Base-by-base conservation (phyloP, 2,797 vertebrate genomes). In the Hephaestus fuliginosus region DNA sequence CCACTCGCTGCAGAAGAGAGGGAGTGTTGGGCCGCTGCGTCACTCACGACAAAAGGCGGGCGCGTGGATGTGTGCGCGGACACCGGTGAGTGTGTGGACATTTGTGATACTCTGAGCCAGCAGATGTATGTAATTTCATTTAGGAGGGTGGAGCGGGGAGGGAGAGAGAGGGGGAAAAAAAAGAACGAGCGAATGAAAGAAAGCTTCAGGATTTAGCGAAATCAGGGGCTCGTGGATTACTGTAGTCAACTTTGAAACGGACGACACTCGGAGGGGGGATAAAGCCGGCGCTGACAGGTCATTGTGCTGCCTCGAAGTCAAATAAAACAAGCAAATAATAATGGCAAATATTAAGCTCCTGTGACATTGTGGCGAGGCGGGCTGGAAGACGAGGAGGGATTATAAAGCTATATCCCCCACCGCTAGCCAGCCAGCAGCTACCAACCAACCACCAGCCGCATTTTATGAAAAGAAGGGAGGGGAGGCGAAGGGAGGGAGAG, bases 81-180 rank as follows among this genome's bases (percentile, higher is more conserved):
- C 86, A 86, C 86, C 43, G 74, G 88, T 62, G 87, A 81, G 85
- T 70, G 90, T 89, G 92, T 92, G 91, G 87, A 91, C 88, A 89
- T 93, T 89, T 90, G 87, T 87, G 89, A 92, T 91, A 87, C 95
- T 96, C 95, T 96, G 96, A 96, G 96, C 96, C 95, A 95, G 94
- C 96, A 97, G 95, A 96, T 96, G 95, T 95, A 96, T 95, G 95
- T 96, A 96, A 96, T 96, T 97, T 97, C 91, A 94, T 94, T 97
- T 94, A 94, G 91, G 82, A 87, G 86, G 88, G 67, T 73, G 78
- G 74, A 80, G 80, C 7, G 52, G 71, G 60, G 65, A 48, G 67
- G 58, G n/a, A 18, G 60, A 20, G 53, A n/a, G 9, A 22, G 60
- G 2, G 25, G 25, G 2, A 25, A 25, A 25, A 81, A 79, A 71